These are phyloP conservation scores for Athalia circularis DNA, from an alignment of 2,888 invertebrate genomes.

Conservation along the genomic window DNA sequence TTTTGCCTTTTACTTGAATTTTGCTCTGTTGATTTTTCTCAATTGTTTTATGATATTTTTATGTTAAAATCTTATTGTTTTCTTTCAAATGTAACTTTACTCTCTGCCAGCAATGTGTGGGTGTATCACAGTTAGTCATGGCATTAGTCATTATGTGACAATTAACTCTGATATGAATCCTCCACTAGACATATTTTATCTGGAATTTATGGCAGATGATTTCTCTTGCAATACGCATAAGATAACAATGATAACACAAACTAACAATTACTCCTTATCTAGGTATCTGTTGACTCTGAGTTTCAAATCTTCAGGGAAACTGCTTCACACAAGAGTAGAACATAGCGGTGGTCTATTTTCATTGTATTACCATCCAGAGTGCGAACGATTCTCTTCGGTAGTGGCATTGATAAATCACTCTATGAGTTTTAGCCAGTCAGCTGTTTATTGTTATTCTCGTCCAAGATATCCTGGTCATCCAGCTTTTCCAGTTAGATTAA, in stretches of 20 bases:
- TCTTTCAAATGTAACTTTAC: background rate
- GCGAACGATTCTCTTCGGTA: slow-evolving; percentile 77
- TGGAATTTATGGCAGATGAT: background rate
- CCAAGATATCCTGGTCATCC: slow-evolving; percentile 81
- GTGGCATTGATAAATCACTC: slow-evolving; percentile 85
- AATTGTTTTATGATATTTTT: background rate
- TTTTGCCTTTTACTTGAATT: background rate
- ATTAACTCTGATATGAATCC: slow-evolving; percentile 11
- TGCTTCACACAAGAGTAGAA: slow-evolving; percentile 85
- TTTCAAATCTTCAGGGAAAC: slow-evolving; percentile 82
- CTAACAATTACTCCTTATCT: slow-evolving; percentile 56
- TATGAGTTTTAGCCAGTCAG: slow-evolving; percentile 82
- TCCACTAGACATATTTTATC: background rate
- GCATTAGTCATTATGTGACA: slow-evolving; percentile 18
- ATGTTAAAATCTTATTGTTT: background rate
- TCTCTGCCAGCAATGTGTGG: background rate
- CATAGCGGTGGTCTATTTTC: slow-evolving; percentile 82
- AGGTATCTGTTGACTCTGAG: slow-evolving; percentile 83
- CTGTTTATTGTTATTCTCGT: slow-evolving; percentile 84
- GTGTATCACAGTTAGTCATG: slow-evolving; percentile 10
- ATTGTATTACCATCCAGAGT: slow-evolving; percentile 77
- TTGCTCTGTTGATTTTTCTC: background rate
- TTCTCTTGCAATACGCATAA: background rate
- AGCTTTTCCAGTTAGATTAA: slow-evolving; percentile 84
- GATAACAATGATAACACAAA: background rate